Base-by-base conservation (phyloP, 1,140 invertebrate genomes). In the Brachystomella parvula region DNA sequence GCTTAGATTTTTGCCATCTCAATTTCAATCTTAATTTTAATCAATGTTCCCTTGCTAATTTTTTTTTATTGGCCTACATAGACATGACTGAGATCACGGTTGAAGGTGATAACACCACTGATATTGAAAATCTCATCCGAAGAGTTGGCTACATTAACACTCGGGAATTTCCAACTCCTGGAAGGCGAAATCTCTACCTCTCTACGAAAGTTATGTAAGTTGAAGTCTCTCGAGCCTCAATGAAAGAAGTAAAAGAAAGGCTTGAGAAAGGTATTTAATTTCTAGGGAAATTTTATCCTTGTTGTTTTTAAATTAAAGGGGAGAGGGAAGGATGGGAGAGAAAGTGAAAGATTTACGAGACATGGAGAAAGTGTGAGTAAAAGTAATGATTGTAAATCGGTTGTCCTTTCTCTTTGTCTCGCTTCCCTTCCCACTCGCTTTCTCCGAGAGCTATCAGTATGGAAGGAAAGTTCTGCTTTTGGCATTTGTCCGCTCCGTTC, bases 61-160 rank as follows among this genome's bases (percentile, higher is more conserved):
- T 21, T 57, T 66, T 65, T 49, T 76, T 80, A 12, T 44, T 44
- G n/a, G 9, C 9, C 39, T 53, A 6, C 21, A 30, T 77, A 86
- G 91, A 93, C 76, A 80, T 94, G 76, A 94, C 90, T 47, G 90
- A 95, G 75, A 87, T 97, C 28, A 89, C 88, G 17, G 89, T 97
- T 72, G 89, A 93, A 74, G 91, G 93, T 17, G 89, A 92, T 73
- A 92, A 92, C 75, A 85, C 89, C 28, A 89, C 87, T 3, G 92
- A 96, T 76, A 84, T 97, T 57, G 91, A 96, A 78, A 88, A 85
- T 2, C 77, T 96, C 2, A 81, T 97, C 61, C 85, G 88, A 24
- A 87, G 91, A 75, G 86, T 97, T 66, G 89, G 90, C 24, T 98
- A 97, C 77, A 87, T 88, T 2, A 97, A 98, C 77, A 85, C 86